Percentiles rank a stretch among this genome's conserved stretches.
These are phyloP conservation scores for Phylloscopus collybita DNA, from an alignment of 2,797 vertebrate genomes.

Conservation along the genomic window DNA sequence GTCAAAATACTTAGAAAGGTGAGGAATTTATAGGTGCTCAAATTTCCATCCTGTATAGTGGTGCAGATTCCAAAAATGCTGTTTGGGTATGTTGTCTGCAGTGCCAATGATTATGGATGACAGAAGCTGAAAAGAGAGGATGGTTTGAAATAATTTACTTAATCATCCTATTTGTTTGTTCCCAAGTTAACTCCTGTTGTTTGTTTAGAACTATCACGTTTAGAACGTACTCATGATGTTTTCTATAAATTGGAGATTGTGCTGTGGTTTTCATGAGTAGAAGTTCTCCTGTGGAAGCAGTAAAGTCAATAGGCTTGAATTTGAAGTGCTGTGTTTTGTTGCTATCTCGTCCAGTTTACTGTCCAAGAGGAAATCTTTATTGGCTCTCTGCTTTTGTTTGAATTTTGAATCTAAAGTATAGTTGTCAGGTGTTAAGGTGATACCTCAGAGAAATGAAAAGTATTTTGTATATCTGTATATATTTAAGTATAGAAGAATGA, in stretches of 20 bases:
- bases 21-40: not conserved
- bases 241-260: not conserved
- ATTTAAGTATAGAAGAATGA: not conserved
- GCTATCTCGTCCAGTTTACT: not conserved
- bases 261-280: not conserved
- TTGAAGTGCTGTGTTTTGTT: not conserved
- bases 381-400: not conserved
- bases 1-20: not conserved
- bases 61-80: not conserved
- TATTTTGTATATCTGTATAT: not conserved
- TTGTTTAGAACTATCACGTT: not conserved
- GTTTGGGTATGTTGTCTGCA: not conserved
- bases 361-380: not conserved
- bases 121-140: not conserved
- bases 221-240: not conserved
- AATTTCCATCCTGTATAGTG: not conserved
- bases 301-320: not conserved
- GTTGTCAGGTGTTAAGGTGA: not conserved
- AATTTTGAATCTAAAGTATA: not conserved
- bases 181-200: not conserved
- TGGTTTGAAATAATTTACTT: not conserved
- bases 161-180: not conserved
- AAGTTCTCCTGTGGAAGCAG: not conserved
- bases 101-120: not conserved
- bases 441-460: not conserved